Evolutionary conservation across 2,797 vertebrate species (phyloP).

Genomic region (Picus viridis): DNA sequence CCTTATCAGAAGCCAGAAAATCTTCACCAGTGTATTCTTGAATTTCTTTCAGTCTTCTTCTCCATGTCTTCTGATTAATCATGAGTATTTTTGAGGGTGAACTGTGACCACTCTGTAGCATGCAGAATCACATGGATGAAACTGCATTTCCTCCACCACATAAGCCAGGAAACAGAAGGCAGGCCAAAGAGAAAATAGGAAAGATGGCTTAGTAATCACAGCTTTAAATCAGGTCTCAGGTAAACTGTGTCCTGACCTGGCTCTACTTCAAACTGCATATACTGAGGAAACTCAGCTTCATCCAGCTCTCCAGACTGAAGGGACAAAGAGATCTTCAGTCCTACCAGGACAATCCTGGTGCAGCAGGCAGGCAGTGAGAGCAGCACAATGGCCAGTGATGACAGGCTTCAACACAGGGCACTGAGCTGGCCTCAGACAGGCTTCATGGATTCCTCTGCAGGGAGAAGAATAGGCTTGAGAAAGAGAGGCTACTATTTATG

Average conservation of each 20-base stretch:
- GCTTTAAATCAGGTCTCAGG: not conserved
- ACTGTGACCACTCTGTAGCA: not conserved
- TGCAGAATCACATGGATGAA: not conserved
- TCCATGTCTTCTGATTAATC: not conserved
- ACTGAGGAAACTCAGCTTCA: rapidly evolving
- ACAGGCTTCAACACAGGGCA: rapidly evolving
- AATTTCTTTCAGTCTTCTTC: not conserved
- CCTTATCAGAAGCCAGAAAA: not conserved
- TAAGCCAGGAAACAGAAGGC: not conserved
- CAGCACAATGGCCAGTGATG: not conserved
- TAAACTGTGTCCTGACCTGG: not conserved
- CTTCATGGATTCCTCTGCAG: not conserved
- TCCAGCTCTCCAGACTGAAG: not conserved
- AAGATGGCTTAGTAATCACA: not conserved
- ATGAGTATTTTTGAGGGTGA: not conserved
- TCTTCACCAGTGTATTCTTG: not conserved
- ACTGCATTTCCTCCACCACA: not conserved
- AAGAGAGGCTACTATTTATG: not conserved
- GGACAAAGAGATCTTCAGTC: not conserved
- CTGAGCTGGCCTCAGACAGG: not conserved
- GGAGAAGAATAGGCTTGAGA: not conserved
- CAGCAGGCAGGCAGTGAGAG: rapidly evolving
- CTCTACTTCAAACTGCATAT: not conserved
- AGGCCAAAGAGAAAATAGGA: not conserved
- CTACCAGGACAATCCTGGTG: not conserved